These are phyloP conservation scores for Hyles vespertilio DNA, from an alignment of 1,140 invertebrate genomes.

Conservation along the genomic window DNA sequence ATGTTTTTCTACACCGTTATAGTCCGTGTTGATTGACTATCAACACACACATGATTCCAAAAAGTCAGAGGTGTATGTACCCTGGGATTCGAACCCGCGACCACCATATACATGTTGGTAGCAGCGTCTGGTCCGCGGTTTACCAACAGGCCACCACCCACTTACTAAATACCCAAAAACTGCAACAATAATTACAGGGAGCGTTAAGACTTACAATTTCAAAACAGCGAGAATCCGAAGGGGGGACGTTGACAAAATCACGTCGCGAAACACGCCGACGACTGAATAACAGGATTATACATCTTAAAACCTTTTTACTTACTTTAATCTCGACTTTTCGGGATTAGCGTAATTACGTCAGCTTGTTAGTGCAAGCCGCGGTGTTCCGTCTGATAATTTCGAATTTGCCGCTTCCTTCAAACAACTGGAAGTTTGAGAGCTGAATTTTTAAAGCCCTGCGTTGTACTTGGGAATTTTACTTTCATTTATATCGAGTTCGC, in stretches of 20 bases:
- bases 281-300: conserved; percentile 26
- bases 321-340: conserved; percentile 25
- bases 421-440: conserved; percentile 2
- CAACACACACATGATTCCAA: too few species aligned
- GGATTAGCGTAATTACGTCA: conserved; percentile 25
- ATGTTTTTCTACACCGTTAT: too few species aligned
- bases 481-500: background rate
- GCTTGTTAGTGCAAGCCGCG: conserved; percentile 18
- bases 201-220: background rate
- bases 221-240: background rate
- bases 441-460: conserved; percentile 8
- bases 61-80: too few species aligned
- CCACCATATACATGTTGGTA: too few species aligned
- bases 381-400: conserved; percentile 13
- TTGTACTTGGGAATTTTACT: conserved; percentile 4
- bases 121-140: too few species aligned
- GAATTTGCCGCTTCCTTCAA: conserved; percentile 1
- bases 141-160: too few species aligned
- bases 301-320: conserved; percentile 30
- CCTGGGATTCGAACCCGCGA: too few species aligned
- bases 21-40: too few species aligned
- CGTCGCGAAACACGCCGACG: conserved; percentile 15
- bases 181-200: too few species aligned
- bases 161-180: too few species aligned
- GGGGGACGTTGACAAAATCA: conserved; percentile 8